Conservation (phyloP, 2,888 invertebrate species). For the Poecilobothrus nobilitatus region DNA sequence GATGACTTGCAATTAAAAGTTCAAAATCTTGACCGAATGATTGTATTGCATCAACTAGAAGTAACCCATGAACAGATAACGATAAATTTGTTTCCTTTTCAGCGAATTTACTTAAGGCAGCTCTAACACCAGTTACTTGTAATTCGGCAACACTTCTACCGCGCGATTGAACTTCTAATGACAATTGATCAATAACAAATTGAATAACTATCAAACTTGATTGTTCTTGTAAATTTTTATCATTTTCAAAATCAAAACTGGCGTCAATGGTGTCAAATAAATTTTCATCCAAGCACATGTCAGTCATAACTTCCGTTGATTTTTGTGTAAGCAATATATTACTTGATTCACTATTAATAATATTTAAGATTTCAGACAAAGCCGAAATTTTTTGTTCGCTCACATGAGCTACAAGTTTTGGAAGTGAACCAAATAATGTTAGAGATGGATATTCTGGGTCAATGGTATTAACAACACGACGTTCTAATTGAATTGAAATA, state of each 20-base stretch:
- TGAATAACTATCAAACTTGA: constrained; percentile 64
- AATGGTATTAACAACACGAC: constrained; percentile 65
- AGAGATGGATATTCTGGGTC: constrained; percentile 83
- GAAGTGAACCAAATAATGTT: constrained; percentile 75
- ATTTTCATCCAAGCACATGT: constrained; percentile 19
- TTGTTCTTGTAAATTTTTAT: constrained; percentile 35
- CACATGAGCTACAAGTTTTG: constrained; percentile 78
- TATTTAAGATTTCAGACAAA: constrained; percentile 50
- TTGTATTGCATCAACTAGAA: constrained; percentile 90
- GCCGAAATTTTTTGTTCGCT: constrained; percentile 81
- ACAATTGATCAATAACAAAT: constrained; percentile 80
- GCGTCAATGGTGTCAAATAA: constrained; percentile 17
- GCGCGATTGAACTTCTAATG: constrained; percentile 75
- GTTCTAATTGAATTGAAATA: constrained; percentile 62
- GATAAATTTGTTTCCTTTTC: constrained; percentile 64
- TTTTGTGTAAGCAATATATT: background rate
- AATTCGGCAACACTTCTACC: constrained; percentile 88
- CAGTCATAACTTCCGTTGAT: background rate
- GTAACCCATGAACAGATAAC: constrained; percentile 82
- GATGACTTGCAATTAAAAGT: constrained; percentile 86
- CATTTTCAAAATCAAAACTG: constrained; percentile 9
- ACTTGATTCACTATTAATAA: constrained; percentile 28
- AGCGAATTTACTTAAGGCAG: constrained; percentile 64
- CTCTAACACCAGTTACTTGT: constrained; percentile 81
- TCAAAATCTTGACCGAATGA: constrained; percentile 94